Percentiles rank a stretch among this genome's conserved stretches.
Evolutionary conservation across 2,797 vertebrate species (phyloP).

Genomic region (Paramormyrops hopkinsi): DNA sequence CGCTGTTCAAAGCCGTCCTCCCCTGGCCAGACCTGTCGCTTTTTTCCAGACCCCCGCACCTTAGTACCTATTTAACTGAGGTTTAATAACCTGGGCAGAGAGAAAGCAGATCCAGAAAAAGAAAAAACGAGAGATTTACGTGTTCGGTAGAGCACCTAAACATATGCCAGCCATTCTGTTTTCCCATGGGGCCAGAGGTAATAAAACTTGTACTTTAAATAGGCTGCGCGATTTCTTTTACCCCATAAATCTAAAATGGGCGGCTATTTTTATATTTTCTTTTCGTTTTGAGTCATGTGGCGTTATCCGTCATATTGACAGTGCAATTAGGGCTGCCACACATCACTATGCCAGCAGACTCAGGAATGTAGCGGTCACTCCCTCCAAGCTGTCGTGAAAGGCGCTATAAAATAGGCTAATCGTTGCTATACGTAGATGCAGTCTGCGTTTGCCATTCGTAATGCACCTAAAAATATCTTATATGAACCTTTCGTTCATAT

Average conservation of each 20-base stretch:
- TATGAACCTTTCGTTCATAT: background rate
- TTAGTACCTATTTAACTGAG: background rate
- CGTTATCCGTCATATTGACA: slow-evolving; percentile 61
- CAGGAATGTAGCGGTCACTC: slow-evolving; percentile 44
- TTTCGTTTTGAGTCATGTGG: slow-evolving; percentile 54
- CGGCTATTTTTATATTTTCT: slow-evolving; percentile 44
- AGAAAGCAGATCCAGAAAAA: slow-evolving; percentile 2
- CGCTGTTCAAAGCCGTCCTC: background rate
- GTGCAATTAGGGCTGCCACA: slow-evolving; percentile 51
- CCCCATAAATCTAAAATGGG: slow-evolving; percentile 53
- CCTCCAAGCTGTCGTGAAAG: background rate
- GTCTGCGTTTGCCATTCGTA: slow-evolving; percentile 21
- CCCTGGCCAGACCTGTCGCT: background rate
- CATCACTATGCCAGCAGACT: slow-evolving; percentile 47
- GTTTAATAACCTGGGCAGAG: slow-evolving; percentile 14
- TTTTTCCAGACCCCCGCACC: background rate
- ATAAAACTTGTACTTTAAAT: slow-evolving; percentile 55
- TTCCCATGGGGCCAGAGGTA: slow-evolving; percentile 34
- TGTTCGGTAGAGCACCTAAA: slow-evolving; percentile 42
- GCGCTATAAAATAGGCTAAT: slow-evolving; percentile 14
- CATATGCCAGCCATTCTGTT: slow-evolving; percentile 40
- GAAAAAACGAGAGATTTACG: slow-evolving; percentile 43
- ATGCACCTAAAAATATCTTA: slow-evolving; percentile 27
- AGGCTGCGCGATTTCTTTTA: slow-evolving; percentile 47
- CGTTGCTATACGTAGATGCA: slow-evolving; percentile 37